Evolutionary conservation across 30 jellyfish, hydroid and myxozoan genomes (phyloP), one percentile per base, ranked within the genome.

Genomic region (Aurelia sp.): DNA sequence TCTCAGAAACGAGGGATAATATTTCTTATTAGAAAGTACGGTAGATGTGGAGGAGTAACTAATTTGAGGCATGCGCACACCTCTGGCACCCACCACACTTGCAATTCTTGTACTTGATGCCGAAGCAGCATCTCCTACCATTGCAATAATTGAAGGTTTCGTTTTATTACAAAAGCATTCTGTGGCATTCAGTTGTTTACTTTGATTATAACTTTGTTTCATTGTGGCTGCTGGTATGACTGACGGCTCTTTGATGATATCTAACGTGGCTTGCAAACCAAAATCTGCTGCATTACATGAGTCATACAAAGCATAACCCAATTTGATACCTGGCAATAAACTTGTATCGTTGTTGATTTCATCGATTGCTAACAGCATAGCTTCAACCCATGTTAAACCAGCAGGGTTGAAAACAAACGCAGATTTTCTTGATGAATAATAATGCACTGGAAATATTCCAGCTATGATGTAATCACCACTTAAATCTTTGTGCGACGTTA

Each of bases 41-140:
- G 99, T 94, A 20, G 97, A 84, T 19, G 99, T 96, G 1, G 98
- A 92, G 27, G 99, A 96, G 73, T 96, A 96, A 69, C 99, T 96
- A 3, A 96, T 90, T 72, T 96, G 99, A 9, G 97, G 89, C 80
- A 93, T 86, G 30, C 31, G 44, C 27, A 97, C 76, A 16, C 80
- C 81, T 66, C 76, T 31, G 11, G 99, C 97, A 31, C 98, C 88
- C 38, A 91, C 73, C 21, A 96, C 90, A 10, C 97, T 88, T n/a
- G 97, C 97, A 22, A 96, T 91, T 8, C 89, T 86, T 27, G 97
- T 90, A 24, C 98, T 73, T 22, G 97, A 85, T 4, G 94, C 91
- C 5, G 99, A 96, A 18, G 98, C 84, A 8, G 99, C 99, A 64
- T 96, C 99, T 5, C 99, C 99, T 20, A 96, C 96, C 44, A 96